phyloP scores from a whole-genome alignment of 1,140 invertebrate species.

The Triops cancriformis region DNA sequence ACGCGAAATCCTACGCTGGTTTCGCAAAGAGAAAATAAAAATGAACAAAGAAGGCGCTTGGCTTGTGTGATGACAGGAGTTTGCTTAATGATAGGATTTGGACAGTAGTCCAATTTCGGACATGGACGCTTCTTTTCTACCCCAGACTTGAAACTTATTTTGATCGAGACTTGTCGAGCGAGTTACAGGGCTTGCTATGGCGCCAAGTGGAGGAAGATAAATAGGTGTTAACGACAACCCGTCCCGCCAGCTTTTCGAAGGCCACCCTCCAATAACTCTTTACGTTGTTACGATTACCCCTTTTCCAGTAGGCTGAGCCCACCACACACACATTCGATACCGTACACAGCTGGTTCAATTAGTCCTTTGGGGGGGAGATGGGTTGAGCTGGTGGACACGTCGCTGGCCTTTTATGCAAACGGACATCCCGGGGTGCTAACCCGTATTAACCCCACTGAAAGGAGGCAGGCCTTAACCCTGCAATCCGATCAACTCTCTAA shows the following conservation, averaged over 20 bases:
- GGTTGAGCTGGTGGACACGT: neutral
- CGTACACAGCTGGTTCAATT: neutral
- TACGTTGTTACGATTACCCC: slow-evolving; percentile 1
- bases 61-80: too few species aligned
- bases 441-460: neutral
- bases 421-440: slow-evolving; percentile 11
- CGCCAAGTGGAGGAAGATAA: neutral
- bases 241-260: neutral
- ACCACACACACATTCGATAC: neutral
- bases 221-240: neutral
- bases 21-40: too few species aligned
- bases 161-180: too few species aligned
- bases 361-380: neutral
- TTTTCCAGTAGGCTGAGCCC: slow-evolving; percentile 1
- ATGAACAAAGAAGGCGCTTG: too few species aligned
- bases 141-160: too few species aligned
- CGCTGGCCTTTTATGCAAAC: neutral
- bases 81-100: too few species aligned
- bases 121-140: too few species aligned
- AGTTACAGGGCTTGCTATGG: too few species aligned
- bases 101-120: too few species aligned
- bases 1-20: too few species aligned
- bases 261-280: neutral
- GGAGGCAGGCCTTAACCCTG: slow-evolving; percentile 11
- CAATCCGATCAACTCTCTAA: slow-evolving; percentile 13